Evolutionary conservation across 2,113 vertebrate genomes (phyloP).

Genomic region (Siniperca chuatsi): DNA sequence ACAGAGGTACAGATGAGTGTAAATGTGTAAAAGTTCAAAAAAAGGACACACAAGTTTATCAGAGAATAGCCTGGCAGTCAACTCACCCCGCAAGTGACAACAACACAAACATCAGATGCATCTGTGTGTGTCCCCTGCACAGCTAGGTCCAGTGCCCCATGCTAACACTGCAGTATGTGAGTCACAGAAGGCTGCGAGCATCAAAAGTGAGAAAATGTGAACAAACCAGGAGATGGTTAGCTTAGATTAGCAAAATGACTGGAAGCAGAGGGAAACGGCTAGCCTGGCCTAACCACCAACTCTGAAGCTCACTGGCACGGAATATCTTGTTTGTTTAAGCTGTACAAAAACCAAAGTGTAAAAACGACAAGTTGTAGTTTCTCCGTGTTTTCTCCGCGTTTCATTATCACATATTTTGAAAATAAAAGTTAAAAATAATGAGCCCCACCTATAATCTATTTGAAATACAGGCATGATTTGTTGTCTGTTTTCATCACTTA

Average conservation of each 20-base stretch:
- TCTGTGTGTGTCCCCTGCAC: not conserved
- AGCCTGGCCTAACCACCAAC: not conserved
- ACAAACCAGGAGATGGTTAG: not conserved
- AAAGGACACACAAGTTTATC: not conserved
- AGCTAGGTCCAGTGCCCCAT: slow-evolving; percentile 18
- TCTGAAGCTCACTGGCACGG: not conserved
- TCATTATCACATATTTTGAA: not conserved
- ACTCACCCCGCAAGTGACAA: slow-evolving; percentile 11
- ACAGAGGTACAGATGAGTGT: not conserved
- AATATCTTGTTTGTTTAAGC: not conserved
- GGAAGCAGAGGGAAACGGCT: not conserved
- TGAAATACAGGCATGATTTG: not conserved
- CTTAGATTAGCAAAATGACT: not conserved
- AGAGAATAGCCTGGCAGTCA: slow-evolving; percentile 3
- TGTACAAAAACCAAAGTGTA: not conserved
- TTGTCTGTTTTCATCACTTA: not conserved
- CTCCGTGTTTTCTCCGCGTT: too few relatives aligned
- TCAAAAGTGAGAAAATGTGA: slow-evolving; percentile 5
- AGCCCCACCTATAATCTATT: not conserved
- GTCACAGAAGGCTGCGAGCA: slow-evolving; percentile 31
- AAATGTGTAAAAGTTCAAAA: slow-evolving; percentile 7
- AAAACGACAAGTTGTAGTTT: too few relatives aligned
- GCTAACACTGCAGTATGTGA: slow-evolving; percentile 30
- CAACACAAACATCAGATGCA: slow-evolving; percentile 5
- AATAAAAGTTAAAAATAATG: not conserved